phyloP scores from a whole-genome alignment of 2,113 vertebrate genomes.

The Boleophthalmus pectinirostris region DNA sequence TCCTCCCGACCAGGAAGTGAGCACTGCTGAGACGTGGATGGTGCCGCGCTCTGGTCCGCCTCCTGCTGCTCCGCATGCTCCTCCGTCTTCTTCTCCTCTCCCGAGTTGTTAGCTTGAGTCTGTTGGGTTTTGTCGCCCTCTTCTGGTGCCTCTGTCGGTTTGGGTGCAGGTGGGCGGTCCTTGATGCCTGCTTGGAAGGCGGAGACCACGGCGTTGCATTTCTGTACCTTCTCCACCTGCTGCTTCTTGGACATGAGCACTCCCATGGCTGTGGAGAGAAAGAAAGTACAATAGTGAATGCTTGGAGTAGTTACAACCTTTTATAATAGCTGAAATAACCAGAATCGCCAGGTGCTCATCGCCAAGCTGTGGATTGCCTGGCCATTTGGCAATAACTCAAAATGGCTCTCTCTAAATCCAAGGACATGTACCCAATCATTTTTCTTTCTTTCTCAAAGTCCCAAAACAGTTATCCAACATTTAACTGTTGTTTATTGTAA shows the following conservation, averaged over 20 bases:
- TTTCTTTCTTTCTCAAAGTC: background rate
- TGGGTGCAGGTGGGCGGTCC: slow-evolving; percentile 75
- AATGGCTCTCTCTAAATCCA: background rate
- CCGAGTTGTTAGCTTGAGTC: slow-evolving; percentile 44
- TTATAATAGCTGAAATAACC: background rate
- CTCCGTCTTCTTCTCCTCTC: slow-evolving; percentile 57
- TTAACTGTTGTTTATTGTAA: too few relatives aligned
- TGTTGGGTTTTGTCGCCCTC: slow-evolving; percentile 76
- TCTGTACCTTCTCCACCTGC: slow-evolving; percentile 97
- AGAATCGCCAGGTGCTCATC: background rate
- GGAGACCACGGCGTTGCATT: slow-evolving; percentile 90
- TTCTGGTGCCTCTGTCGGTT: slow-evolving; percentile 58
- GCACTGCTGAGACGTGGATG: slow-evolving; percentile 59
- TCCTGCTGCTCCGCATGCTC: slow-evolving; percentile 61
- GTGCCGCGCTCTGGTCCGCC: slow-evolving; percentile 48
- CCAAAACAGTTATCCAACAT: background rate
- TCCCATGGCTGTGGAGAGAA: slow-evolving; percentile 83
- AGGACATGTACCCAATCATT: background rate
- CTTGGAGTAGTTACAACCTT: background rate
- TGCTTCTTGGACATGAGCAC: slow-evolving; percentile 97
- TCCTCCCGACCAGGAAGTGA: slow-evolving; percentile 69
- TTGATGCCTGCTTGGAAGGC: slow-evolving; percentile 91
- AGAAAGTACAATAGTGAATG: slow-evolving; percentile 13
- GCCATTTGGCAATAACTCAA: background rate
- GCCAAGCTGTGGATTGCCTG: background rate